phyloP scores from a whole-genome alignment of 2,113 vertebrate genomes.

The Cyprinodon brontotheroides region DNA sequence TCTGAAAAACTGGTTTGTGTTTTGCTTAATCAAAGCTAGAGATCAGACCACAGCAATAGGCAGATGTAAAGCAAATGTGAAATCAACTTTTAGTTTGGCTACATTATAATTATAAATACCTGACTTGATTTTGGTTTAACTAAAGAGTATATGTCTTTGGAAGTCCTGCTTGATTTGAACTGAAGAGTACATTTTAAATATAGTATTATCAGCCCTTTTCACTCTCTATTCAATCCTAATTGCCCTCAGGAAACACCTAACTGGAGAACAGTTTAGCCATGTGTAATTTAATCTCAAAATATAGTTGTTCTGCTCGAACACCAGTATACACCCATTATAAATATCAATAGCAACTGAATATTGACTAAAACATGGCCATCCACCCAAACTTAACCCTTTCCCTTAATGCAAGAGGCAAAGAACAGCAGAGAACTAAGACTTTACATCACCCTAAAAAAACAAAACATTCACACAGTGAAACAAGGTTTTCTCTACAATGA shows the following conservation, averaged over 20 bases:
- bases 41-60: too few species aligned
- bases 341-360: not conserved
- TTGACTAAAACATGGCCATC: too few species aligned
- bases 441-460: not conserved
- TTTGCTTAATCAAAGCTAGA: too few species aligned
- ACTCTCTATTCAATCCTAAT: not conserved
- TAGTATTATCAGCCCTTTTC: not conserved
- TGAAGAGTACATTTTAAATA: not conserved
- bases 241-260: not conserved
- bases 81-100: too few species aligned
- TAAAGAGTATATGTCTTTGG: not conserved
- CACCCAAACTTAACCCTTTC: not conserved
- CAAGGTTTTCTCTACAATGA: not conserved
- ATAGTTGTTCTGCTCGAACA: not conserved
- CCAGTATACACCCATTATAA: not conserved
- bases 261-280: conserved; percentile 4
- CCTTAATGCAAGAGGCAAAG: not conserved
- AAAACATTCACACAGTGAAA: not conserved
- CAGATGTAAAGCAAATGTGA: too few species aligned
- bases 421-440: not conserved
- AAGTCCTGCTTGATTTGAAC: not conserved
- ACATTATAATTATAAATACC: not conserved
- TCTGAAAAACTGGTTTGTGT: too few species aligned
- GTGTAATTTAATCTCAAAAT: not conserved
- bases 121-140: not conserved